These are phyloP conservation scores for Bombus waltoni DNA, from an alignment of 1,140 invertebrate genomes.

Conservation along the genomic window DNA sequence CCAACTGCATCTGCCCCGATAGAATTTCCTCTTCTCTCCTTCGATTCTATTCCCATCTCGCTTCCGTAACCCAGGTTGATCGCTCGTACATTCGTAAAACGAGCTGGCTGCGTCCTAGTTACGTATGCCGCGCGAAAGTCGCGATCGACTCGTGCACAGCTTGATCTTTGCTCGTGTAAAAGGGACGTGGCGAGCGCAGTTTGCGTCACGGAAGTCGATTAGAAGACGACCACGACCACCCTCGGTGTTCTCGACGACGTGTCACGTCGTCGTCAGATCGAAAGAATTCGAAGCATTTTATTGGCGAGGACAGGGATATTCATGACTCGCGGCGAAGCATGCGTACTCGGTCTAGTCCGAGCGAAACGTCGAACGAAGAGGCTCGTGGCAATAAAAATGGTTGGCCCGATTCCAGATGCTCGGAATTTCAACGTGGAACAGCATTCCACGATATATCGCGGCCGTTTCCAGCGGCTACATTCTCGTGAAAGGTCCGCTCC, in stretches of 20 bases:
- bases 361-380: conserved; percentile 52
- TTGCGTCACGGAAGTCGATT: not conserved
- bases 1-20: conserved; percentile 52
- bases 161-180: conserved; percentile 2
- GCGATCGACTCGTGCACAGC: not conserved
- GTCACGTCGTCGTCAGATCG: conserved; percentile 11
- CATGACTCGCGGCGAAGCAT: conserved; percentile 31
- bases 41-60: not conserved
- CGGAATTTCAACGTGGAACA: conserved; percentile 54
- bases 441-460: conserved; percentile 50
- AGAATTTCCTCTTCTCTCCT: conserved; percentile 40
- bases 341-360: conserved; percentile 4
- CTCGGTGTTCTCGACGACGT: not conserved
- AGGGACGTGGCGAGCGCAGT: not conserved
- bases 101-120: conserved; percentile 10
- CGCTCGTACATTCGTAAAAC: not conserved
- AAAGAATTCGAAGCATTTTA: conserved; percentile 43
- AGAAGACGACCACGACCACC: not conserved
- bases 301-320: conserved; percentile 50
- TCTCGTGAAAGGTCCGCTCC: conserved; percentile 13
- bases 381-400: conserved; percentile 59
- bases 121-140: conserved; percentile 16
- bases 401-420: conserved; percentile 62
- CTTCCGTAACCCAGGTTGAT: not conserved
- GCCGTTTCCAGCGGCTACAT: conserved; percentile 42